Evolutionary conservation across 23 tunicate species (phyloP).

Genomic region (Oikopleura dioica): DNA sequence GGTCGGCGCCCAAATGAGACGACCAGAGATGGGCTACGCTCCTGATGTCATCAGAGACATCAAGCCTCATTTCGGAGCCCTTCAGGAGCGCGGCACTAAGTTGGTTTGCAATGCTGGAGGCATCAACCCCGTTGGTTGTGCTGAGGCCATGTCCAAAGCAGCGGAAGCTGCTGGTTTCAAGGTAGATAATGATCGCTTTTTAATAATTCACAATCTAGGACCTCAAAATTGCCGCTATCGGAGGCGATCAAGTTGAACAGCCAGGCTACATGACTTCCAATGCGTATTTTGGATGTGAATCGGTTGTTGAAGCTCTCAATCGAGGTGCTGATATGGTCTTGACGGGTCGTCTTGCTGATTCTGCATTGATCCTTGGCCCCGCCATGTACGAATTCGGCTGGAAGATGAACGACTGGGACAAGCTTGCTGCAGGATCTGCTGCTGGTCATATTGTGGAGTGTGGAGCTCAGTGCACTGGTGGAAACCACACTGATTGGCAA

Average conservation of each 20-base stretch:
- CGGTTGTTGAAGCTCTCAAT: conserved; percentile 45
- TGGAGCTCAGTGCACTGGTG: conserved; percentile 91
- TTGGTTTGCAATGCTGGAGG: conserved; percentile 90
- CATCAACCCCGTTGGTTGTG: conserved; percentile 60
- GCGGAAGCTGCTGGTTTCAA: too few relatives aligned
- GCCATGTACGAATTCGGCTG: conserved; percentile 64
- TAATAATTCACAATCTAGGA: background rate
- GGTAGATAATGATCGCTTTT: conserved; percentile 14
- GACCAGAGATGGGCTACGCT: conserved; percentile 49
- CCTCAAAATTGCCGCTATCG: background rate
- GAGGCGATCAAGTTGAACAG: conserved; percentile 22
- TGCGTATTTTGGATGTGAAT: conserved; percentile 74
- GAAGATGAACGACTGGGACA: conserved; percentile 38
- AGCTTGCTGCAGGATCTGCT: conserved; percentile 51
- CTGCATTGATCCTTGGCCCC: conserved; percentile 71
- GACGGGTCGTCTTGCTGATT: conserved; percentile 76
- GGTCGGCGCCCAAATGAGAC: conserved; percentile 39
- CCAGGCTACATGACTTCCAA: conserved; percentile 46
- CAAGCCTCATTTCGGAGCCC: conserved; percentile 21
- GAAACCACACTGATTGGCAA: conserved; percentile 77
- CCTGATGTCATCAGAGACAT: conserved; percentile 49
- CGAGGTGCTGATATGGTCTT: conserved; percentile 62
- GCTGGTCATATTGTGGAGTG: conserved; percentile 88
- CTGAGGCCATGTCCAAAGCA: conserved; percentile 19
- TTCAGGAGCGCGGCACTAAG: conserved; percentile 21